phyloP scores from a whole-genome alignment of 35 echinoderm and acorn worm species.

The Antedon bifida region DNA sequence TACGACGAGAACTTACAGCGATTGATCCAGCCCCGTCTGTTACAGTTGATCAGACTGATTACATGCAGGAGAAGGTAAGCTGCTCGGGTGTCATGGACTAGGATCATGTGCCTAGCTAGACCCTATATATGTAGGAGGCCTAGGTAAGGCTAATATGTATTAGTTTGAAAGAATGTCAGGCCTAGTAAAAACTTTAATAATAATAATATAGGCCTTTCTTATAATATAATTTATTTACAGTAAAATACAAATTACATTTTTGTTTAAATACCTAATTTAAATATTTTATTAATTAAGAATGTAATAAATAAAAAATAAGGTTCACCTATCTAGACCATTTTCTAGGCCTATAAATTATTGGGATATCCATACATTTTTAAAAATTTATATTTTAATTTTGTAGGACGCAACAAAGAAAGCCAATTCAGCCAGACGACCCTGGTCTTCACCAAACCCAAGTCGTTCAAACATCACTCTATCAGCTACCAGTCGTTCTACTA shows the following conservation, averaged over 20 bases:
- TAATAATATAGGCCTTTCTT: too few relatives aligned
- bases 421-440: conserved; percentile 45
- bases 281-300: too few relatives aligned
- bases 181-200: too few relatives aligned
- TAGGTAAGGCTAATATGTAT: too few relatives aligned
- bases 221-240: too few relatives aligned
- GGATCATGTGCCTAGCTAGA: not conserved
- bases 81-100: not conserved
- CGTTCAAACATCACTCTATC: conserved; percentile 50
- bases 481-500: conserved; percentile 51
- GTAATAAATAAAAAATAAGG: too few relatives aligned
- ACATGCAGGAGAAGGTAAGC: not conserved
- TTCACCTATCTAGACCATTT: too few relatives aligned
- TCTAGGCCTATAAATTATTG: too few relatives aligned
- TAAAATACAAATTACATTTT: too few relatives aligned
- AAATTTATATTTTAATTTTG: not conserved
- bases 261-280: too few relatives aligned
- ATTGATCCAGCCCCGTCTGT: not conserved
- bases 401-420: not conserved
- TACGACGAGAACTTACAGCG: not conserved
- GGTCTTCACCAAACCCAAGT: conserved; percentile 55
- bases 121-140: not conserved
- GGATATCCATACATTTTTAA: not conserved
- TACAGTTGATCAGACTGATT: not conserved
- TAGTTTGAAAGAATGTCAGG: too few relatives aligned